A percentile compares a stretch with the other conserved stretches of the same genome.
Conservation (phyloP, 2,113 vertebrate species). For the Poeciliopsis occidentalis region DNA sequence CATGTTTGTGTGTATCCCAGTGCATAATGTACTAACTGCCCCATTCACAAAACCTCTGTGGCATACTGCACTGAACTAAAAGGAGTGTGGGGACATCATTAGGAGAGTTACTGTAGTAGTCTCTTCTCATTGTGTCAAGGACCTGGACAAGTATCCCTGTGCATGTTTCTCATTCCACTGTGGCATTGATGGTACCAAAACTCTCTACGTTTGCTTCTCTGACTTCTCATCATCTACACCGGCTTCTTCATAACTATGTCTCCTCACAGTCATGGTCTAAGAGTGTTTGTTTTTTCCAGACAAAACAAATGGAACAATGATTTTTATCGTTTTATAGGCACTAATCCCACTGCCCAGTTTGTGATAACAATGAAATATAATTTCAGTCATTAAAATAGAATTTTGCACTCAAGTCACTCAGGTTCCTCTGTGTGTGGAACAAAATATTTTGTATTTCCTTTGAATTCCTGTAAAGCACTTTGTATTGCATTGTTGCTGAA, state of each 20-base stretch:
- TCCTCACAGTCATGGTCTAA: constrained; percentile 32
- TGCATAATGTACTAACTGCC: neutral
- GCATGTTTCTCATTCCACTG: constrained; percentile 27
- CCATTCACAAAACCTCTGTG: constrained; percentile 18
- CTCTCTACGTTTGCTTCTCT: constrained; percentile 27
- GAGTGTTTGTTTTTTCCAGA: constrained; percentile 27
- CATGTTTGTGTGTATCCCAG: neutral
- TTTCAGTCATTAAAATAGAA: neutral
- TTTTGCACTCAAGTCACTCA: too few species aligned
- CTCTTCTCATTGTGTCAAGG: constrained; percentile 43
- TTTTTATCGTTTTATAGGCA: constrained; percentile 43
- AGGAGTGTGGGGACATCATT: constrained; percentile 52
- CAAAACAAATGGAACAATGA: constrained; percentile 35
- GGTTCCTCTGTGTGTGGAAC: too few species aligned
- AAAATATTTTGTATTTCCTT: too few species aligned
- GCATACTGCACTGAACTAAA: constrained; percentile 18
- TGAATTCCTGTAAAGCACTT: too few species aligned
- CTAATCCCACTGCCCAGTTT: neutral
- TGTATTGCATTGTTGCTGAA: too few species aligned
- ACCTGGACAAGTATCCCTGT: constrained; percentile 39
- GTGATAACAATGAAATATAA: neutral
- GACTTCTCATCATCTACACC: constrained; percentile 46
- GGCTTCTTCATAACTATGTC: constrained; percentile 39
- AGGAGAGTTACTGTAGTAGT: constrained; percentile 20
- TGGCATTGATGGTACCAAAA: constrained; percentile 33